phyloP scores from a whole-genome alignment of 1,140 invertebrate species.

The Heliconius hewitsoni region DNA sequence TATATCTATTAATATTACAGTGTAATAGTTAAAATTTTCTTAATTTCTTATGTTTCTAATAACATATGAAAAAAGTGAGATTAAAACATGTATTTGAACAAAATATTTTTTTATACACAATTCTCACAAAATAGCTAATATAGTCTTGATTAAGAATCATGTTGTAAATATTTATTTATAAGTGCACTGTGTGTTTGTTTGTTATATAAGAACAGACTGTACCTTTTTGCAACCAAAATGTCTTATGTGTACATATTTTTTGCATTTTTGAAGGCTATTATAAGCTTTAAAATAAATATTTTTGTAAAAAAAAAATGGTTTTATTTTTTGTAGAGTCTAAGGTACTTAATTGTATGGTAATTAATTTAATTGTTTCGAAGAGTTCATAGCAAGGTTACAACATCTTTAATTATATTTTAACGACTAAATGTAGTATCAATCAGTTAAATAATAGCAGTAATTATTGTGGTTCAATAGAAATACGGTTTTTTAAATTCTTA shows the following conservation, averaged over 20 bases:
- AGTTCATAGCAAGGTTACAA: neutral
- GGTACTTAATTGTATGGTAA: neutral
- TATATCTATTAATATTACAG: neutral
- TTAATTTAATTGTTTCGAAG: neutral
- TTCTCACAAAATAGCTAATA: neutral
- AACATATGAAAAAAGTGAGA: no score
- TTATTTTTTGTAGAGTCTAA: neutral
- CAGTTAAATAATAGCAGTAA: neutral
- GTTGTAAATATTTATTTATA: slow-evolving; percentile 6
- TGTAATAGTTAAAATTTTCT: no score
- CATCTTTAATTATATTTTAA: slow-evolving; percentile 1
- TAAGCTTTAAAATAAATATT: slow-evolving; percentile 9
- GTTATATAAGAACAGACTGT: slow-evolving; percentile 9
- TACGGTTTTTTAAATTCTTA: neutral
- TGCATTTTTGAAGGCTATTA: slow-evolving; percentile 5
- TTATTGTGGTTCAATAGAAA: neutral
- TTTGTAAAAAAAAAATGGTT: neutral
- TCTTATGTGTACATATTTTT: neutral
- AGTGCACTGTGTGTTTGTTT: slow-evolving; percentile 9
- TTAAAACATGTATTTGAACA: no score
- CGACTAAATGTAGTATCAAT: neutral
- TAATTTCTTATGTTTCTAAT: no score
- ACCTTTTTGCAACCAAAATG: slow-evolving; percentile 13
- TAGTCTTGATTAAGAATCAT: neutral
- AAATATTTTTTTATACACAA: neutral